A percentile compares a stretch with the other conserved stretches of the same genome.
phyloP scores from a whole-genome alignment of 2,797 vertebrate species.

The Phoebastria nigripes region DNA sequence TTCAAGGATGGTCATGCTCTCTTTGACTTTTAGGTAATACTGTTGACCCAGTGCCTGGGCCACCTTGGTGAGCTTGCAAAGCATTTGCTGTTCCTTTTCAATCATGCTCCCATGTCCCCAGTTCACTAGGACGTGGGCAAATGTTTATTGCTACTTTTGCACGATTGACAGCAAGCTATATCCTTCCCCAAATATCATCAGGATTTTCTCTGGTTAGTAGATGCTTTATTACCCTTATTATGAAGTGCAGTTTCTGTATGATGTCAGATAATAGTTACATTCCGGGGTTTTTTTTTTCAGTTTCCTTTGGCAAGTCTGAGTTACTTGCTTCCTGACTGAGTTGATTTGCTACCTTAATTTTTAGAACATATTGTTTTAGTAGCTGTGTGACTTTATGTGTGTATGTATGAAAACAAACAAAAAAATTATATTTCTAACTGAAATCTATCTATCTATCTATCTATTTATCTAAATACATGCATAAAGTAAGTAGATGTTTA shows the following conservation, averaged over 20 bases:
- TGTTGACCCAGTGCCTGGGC: neutral
- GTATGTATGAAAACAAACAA: neutral
- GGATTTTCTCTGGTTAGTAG: neutral
- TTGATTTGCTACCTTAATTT: neutral
- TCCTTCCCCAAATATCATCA: neutral
- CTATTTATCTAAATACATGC: neutral
- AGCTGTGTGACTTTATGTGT: neutral
- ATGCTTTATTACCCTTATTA: neutral
- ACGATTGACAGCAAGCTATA: neutral
- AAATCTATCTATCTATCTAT: neutral
- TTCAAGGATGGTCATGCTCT: neutral
- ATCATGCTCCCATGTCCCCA: fast-evolving
- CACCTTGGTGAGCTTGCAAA: neutral
- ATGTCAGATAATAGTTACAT: neutral
- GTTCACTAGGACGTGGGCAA: neutral
- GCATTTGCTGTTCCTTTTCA: neutral
- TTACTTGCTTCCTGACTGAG: neutral
- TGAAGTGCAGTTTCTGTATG: neutral
- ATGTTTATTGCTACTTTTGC: neutral
- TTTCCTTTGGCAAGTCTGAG: neutral
- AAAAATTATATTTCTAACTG: neutral
- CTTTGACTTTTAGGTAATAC: neutral
- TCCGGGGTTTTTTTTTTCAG: neutral
- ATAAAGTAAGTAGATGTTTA: neutral
- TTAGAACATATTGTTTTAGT: neutral